Percentiles rank a stretch among this genome's conserved stretches.
Evolutionary conservation across 2,797 vertebrate genomes (phyloP).

Genomic region (Thamnophis elegans): DNA sequence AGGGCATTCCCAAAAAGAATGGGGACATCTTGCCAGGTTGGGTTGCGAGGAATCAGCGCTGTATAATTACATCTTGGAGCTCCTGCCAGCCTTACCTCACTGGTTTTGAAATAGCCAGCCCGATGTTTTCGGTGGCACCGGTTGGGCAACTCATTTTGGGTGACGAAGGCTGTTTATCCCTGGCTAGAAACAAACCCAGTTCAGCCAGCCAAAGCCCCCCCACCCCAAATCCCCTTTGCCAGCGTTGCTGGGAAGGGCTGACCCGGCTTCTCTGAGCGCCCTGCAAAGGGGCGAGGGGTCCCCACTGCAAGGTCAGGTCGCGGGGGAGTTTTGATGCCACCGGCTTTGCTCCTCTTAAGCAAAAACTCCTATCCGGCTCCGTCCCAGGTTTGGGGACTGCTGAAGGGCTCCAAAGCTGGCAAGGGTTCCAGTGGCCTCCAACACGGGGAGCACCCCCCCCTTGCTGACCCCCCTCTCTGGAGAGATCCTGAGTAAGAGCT

Average conservation of each 20-base stretch:
- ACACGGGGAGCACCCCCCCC: too few species aligned
- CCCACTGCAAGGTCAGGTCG: neutral
- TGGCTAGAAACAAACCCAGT: neutral
- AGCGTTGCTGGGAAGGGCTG: too few species aligned
- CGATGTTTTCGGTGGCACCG: neutral
- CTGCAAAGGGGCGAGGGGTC: too few species aligned
- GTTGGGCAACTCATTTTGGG: too few species aligned
- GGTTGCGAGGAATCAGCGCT: neutral
- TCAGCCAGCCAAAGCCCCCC: neutral
- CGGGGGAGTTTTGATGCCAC: too few species aligned
- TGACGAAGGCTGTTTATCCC: neutral
- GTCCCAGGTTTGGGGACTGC: neutral
- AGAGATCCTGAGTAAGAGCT: neutral
- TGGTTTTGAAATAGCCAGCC: neutral
- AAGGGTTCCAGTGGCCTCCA: too few species aligned
- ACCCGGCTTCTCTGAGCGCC: too few species aligned
- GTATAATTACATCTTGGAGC: neutral
- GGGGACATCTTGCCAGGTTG: neutral
- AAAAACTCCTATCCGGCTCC: neutral
- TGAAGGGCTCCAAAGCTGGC: neutral
- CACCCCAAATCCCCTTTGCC: neutral
- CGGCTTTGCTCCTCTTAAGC: too few species aligned
- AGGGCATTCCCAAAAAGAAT: neutral
- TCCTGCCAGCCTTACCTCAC: neutral
- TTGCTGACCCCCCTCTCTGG: neutral